Conservation (phyloP, 2,113 vertebrate genomes). For the Falco punctatus region DNA sequence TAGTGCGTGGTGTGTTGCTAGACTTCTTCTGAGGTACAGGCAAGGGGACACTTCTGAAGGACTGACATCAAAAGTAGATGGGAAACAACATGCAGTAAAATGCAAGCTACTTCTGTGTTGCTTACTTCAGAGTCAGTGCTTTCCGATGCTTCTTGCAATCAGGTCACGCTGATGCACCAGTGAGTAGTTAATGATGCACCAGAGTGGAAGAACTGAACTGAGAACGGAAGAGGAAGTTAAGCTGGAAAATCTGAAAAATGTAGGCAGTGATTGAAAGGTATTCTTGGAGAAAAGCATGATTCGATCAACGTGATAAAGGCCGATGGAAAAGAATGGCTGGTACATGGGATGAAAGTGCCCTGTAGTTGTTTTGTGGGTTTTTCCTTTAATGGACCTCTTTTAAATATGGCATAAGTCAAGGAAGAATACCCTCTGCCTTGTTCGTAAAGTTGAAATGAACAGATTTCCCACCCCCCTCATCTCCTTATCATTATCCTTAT, state of each 20-base stretch:
- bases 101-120: neutral
- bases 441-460: neutral
- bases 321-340: neutral
- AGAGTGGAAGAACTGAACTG: neutral
- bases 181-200: slow-evolving; percentile 29
- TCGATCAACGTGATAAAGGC: neutral
- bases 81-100: neutral
- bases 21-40: neutral
- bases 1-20: neutral
- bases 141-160: neutral
- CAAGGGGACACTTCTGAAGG: neutral
- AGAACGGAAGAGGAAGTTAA: neutral
- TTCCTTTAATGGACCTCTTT: neutral
- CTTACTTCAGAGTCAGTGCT: neutral
- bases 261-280: neutral
- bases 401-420: neutral
- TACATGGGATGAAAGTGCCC: fast-evolving
- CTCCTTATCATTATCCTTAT: neutral
- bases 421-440: neutral
- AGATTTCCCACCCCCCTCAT: fast-evolving
- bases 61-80: neutral
- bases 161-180: neutral
- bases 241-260: slow-evolving; percentile 18
- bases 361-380: neutral
- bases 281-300: neutral